Percentiles rank a stretch among this genome's conserved stretches.
Conservation (phyloP, 2,113 vertebrate genomes). For the Tretioscincus oriximinensis region DNA sequence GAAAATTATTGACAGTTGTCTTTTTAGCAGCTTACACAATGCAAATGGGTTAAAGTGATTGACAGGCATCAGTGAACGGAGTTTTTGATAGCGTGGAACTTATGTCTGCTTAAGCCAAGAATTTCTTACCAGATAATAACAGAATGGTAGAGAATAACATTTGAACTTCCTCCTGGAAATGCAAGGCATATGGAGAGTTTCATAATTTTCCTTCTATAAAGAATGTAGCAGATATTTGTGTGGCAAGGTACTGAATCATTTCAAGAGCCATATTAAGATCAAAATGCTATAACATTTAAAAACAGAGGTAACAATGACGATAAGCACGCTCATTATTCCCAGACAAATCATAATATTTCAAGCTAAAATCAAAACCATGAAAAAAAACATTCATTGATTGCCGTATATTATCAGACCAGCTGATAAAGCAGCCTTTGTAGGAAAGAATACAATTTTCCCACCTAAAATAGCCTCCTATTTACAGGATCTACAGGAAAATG, state of each 20-base stretch:
- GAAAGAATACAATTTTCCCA: conserved; percentile 55
- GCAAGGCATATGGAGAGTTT: too few species aligned
- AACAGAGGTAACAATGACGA: not conserved
- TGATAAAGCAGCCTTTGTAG: conserved; percentile 64
- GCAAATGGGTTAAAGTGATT: too few species aligned
- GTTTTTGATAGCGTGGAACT: too few species aligned
- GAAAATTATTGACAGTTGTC: too few species aligned
- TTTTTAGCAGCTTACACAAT: too few species aligned
- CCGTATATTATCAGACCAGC: conserved; percentile 77
- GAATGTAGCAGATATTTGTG: not conserved
- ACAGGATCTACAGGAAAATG: conserved; percentile 41
- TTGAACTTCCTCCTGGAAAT: not conserved
- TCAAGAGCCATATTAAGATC: not conserved
- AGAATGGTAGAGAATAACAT: not conserved
- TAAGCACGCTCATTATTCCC: conserved; percentile 29
- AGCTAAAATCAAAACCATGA: conserved; percentile 48
- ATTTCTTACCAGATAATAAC: too few species aligned
- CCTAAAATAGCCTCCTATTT: conserved; percentile 32
- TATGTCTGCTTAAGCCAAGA: too few species aligned
- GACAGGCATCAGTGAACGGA: too few species aligned
- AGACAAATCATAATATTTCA: conserved; percentile 31
- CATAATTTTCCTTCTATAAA: not conserved
- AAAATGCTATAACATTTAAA: not conserved
- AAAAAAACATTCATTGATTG: conserved; percentile 43
- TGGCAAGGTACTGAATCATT: not conserved